A percentile compares a stretch with the other conserved stretches of the same genome.
These are phyloP conservation scores for Rachycentron canadum DNA, from an alignment of 2,797 vertebrate genomes.

Conservation along the genomic window DNA sequence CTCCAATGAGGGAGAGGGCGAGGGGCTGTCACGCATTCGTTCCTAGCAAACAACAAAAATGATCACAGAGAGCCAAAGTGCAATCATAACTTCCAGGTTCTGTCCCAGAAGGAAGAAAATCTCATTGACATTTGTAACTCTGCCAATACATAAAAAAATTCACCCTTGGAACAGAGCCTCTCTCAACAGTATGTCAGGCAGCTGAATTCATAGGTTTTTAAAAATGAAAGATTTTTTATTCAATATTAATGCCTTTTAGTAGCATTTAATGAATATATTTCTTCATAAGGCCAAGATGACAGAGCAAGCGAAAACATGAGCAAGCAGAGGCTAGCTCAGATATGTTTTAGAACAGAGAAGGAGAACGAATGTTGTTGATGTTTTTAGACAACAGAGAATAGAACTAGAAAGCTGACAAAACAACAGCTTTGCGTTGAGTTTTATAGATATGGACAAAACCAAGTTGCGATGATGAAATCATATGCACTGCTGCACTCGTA, in stretches of 20 bases:
- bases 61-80: background rate
- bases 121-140: background rate
- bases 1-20: conserved; percentile 94
- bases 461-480: too few relatives aligned
- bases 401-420: too few relatives aligned
- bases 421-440: too few relatives aligned
- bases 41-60: conserved; percentile 83
- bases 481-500: too few relatives aligned
- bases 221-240: background rate
- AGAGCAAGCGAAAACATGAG: too few relatives aligned
- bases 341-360: too few relatives aligned
- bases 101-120: background rate
- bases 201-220: background rate
- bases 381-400: background rate
- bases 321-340: too few relatives aligned
- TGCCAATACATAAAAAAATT: background rate
- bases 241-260: background rate
- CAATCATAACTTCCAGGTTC: background rate
- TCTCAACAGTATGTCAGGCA: background rate
- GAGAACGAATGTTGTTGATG: background rate
- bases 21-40: conserved; percentile 94
- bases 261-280: background rate
- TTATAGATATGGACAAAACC: too few relatives aligned
- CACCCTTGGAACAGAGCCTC: background rate
- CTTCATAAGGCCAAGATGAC: background rate